Evolutionary conservation across 2,113 vertebrate species (phyloP).

Genomic region (Semnornis frantzii): DNA sequence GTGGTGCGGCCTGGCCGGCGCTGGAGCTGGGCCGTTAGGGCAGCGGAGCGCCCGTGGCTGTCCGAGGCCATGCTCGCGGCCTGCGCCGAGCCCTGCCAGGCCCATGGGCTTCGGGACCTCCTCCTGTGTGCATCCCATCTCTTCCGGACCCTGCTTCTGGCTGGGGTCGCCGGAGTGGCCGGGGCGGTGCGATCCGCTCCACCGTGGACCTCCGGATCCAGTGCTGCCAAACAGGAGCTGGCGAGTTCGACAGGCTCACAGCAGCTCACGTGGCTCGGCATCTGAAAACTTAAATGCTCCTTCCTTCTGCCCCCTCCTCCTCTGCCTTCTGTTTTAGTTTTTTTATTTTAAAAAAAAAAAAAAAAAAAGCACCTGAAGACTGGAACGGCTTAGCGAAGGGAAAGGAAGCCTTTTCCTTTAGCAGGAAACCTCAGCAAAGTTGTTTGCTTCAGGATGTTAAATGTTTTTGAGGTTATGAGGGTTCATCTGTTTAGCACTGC

Average conservation of each 20-base stretch:
- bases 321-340: accelerated
- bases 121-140: accelerated
- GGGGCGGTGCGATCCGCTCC: background rate
- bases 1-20: background rate
- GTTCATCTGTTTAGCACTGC: background rate
- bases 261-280: background rate
- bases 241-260: background rate
- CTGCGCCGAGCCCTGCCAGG: background rate
- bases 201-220: background rate
- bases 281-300: background rate
- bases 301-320: too few species aligned
- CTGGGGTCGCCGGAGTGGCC: background rate
- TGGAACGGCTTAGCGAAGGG: accelerated
- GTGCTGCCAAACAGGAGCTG: background rate
- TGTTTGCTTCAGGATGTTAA: background rate
- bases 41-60: background rate
- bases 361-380: background rate
- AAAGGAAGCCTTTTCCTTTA: background rate
- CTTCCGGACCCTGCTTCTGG: background rate
- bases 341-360: too few species aligned
- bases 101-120: accelerated
- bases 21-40: background rate
- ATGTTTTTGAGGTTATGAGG: background rate
- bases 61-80: background rate
- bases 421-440: background rate